These are phyloP conservation scores for Dryococelus australis DNA, from an alignment of 2,888 invertebrate species.

Conservation along the genomic window DNA sequence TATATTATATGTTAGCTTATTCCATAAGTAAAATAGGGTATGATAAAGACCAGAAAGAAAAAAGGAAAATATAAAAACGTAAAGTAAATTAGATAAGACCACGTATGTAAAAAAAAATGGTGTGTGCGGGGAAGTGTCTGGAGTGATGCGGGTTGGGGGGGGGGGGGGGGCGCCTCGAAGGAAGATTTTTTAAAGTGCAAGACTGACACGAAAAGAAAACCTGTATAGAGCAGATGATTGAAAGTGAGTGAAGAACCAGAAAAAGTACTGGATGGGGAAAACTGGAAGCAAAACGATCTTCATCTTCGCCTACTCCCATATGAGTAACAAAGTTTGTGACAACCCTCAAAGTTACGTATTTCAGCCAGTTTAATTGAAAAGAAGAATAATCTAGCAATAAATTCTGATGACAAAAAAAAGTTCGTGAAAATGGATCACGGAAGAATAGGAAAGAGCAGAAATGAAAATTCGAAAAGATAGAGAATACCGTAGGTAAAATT, in stretches of 20 bases:
- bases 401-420: not conserved
- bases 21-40: not conserved
- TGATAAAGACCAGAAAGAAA: not conserved
- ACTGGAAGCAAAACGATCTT: not conserved
- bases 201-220: not conserved
- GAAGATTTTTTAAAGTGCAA: not conserved
- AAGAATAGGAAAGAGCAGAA: constrained; percentile 6
- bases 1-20: not conserved
- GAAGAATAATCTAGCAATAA: not conserved
- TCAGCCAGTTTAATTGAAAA: not conserved
- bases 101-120: not conserved
- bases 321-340: not conserved
- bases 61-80: not conserved
- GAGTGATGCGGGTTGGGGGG: too few relatives aligned
- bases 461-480: not conserved
- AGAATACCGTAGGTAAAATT: not conserved
- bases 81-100: not conserved
- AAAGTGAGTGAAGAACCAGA: not conserved
- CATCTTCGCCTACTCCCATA: not conserved
- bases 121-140: too few relatives aligned
- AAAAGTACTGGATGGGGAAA: not conserved
- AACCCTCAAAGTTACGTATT: not conserved
- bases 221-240: not conserved
- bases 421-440: not conserved
- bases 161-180: not conserved